Evolutionary conservation across 2,888 invertebrate species (phyloP).

Genomic region (Trissoscelio sp.): DNA sequence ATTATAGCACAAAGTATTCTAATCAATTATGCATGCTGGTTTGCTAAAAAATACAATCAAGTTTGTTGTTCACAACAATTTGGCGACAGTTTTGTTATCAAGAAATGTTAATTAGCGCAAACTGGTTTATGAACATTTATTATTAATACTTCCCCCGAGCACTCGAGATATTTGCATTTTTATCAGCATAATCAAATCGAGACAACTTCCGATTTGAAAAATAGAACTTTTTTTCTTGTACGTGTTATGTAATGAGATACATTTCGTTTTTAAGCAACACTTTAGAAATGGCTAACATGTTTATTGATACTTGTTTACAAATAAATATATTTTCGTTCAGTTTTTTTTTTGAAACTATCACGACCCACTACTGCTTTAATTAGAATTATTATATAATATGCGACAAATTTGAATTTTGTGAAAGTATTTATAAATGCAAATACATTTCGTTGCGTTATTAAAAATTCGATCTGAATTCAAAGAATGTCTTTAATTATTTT

Average conservation of each 20-base stretch:
- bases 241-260: background rate
- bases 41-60: too few relatives aligned
- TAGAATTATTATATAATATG: background rate
- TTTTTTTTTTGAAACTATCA: background rate
- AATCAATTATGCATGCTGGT: too few relatives aligned
- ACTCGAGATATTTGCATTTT: background rate
- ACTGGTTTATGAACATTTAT: slow-evolving; percentile 10
- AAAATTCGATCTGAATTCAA: background rate
- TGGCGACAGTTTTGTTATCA: slow-evolving; percentile 8
- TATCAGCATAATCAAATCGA: background rate
- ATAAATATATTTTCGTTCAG: background rate
- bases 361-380: background rate
- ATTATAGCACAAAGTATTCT: too few relatives aligned
- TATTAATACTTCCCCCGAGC: too few relatives aligned
- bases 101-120: background rate
- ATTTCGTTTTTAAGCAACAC: background rate
- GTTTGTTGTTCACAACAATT: slow-evolving; percentile 1
- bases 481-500: background rate
- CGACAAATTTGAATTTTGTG: background rate
- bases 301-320: background rate
- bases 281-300: background rate
- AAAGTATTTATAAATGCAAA: background rate
- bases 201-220: slow-evolving; percentile 2
- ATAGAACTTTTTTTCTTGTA: background rate
- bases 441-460: background rate